phyloP scores from a whole-genome alignment of 2,113 vertebrate species.

The Strix uralensis region DNA sequence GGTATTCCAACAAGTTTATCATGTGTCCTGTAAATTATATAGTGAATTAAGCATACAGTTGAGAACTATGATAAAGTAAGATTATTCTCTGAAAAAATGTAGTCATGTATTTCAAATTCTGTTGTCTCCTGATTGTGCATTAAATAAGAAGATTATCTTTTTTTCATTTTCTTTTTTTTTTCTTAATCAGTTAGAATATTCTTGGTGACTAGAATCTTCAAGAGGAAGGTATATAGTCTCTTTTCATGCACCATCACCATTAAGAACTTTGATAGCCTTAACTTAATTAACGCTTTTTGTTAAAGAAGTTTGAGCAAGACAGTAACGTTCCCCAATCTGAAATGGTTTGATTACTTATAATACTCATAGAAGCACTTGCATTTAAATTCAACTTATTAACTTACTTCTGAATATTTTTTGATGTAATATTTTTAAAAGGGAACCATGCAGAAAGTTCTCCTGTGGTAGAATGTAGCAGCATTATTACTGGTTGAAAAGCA shows the following conservation, averaged over 20 bases:
- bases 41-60: not conserved
- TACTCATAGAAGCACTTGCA: not conserved
- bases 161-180: no score
- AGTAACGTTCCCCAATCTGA: not conserved
- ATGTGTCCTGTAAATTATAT: not conserved
- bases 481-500: not conserved
- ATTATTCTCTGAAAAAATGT: not conserved
- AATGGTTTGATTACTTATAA: not conserved
- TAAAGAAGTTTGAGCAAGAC: not conserved
- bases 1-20: not conserved
- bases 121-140: not conserved
- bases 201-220: not conserved
- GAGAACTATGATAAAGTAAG: not conserved
- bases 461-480: not conserved
- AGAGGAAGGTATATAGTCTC: not conserved
- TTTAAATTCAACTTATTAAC: not conserved
- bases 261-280: not conserved
- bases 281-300: not conserved
- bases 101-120: not conserved
- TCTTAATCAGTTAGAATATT: not conserved
- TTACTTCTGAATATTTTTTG: not conserved
- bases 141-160: not conserved
- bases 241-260: not conserved
- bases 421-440: not conserved
- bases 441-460: not conserved